Conservation (phyloP, 2,888 invertebrate species). For the Archaeoteleia sp. region DNA sequence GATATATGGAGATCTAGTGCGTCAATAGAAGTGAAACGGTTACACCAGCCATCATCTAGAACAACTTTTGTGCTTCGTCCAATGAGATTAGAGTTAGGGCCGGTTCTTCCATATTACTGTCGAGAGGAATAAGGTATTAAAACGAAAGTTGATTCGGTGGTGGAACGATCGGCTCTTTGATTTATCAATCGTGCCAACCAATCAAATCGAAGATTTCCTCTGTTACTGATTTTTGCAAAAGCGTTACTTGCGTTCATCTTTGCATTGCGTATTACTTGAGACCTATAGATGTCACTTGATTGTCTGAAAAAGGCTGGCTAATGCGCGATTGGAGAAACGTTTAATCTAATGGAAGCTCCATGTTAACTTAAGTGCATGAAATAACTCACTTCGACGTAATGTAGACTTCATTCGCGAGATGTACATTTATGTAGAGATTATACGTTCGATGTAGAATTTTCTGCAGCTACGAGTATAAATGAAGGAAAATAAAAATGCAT, state of each 20-base stretch:
- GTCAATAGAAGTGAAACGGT: conserved; percentile 37
- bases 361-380: conserved; percentile 2
- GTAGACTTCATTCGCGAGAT: conserved; percentile 14
- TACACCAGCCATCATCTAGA: conserved; percentile 37
- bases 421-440: not conserved
- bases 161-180: conserved; percentile 39
- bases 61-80: conserved; percentile 4
- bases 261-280: too few species aligned
- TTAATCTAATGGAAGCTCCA: too few species aligned
- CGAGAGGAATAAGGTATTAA: not conserved
- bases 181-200: conserved; percentile 29
- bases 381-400: conserved; percentile 12
- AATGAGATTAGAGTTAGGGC: conserved; percentile 27
- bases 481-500: not conserved
- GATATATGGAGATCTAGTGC: conserved; percentile 37
- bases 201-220: too few species aligned
- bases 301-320: too few species aligned
- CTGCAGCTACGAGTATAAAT: not conserved
- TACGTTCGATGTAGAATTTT: not conserved
- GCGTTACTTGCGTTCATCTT: conserved; percentile 8
- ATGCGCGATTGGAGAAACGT: too few species aligned
- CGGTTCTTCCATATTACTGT: conserved; percentile 30
- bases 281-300: too few species aligned
- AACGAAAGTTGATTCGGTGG: not conserved
- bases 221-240: too few species aligned